These are phyloP conservation scores for Helobdella robusta DNA, from an alignment of 2,888 invertebrate species.

Conservation along the genomic window DNA sequence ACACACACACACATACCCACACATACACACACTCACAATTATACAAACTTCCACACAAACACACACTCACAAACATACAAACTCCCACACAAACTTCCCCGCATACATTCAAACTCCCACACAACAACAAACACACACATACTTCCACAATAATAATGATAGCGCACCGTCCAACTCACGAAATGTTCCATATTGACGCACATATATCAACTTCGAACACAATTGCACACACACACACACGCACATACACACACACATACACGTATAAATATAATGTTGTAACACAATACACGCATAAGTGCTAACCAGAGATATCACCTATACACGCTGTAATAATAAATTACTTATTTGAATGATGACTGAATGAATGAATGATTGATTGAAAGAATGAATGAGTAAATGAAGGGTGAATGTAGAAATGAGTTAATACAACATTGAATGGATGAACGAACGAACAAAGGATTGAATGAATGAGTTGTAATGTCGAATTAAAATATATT, in stretches of 20 bases:
- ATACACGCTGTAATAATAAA: too few relatives aligned
- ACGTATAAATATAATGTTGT: conserved; percentile 1
- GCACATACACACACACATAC: conserved; percentile 10
- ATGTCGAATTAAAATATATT: too few relatives aligned
- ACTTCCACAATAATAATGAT: neutral
- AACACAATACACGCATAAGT: too few relatives aligned
- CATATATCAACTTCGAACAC: neutral
- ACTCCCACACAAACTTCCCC: neutral
- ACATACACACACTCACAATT: neutral
- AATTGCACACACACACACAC: conserved; percentile 12
- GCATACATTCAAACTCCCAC: conserved; percentile 6
- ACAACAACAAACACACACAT: conserved; percentile 14
- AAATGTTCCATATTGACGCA: neutral
- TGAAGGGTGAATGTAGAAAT: too few relatives aligned
- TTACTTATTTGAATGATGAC: too few relatives aligned
- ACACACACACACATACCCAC: neutral
- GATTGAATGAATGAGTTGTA: too few relatives aligned
- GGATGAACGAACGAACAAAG: too few relatives aligned
- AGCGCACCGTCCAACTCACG: conserved; percentile 1
- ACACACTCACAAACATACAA: neutral
- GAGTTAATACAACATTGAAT: too few relatives aligned
- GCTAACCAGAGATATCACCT: too few relatives aligned
- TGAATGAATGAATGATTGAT: too few relatives aligned
- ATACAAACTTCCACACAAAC: neutral
- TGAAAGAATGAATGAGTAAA: too few relatives aligned